Evolutionary conservation across 2,113 vertebrate genomes (phyloP).

Genomic region (Paratilapia polleni): DNA sequence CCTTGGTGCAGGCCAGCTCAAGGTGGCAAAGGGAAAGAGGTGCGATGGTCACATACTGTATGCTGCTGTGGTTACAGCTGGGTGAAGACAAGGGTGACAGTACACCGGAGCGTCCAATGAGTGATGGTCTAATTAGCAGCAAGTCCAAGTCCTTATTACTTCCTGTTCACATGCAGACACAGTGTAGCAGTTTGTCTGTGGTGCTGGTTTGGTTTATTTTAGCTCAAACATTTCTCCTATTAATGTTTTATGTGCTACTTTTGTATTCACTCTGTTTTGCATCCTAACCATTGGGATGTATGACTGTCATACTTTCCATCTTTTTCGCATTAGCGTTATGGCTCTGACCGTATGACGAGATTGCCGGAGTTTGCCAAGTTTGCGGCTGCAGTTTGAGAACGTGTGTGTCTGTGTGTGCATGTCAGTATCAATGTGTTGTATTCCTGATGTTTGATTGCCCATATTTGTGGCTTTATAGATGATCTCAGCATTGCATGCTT

Average conservation of each 20-base stretch:
- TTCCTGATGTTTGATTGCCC: constrained; percentile 60
- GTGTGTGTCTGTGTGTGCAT: constrained; percentile 7
- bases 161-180: constrained; percentile 24
- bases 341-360: constrained; percentile 51
- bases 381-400: constrained; percentile 39
- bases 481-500: constrained; percentile 67
- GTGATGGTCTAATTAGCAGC: constrained; percentile 41
- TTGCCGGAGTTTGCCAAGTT: constrained; percentile 29
- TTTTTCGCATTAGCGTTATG: constrained; percentile 60
- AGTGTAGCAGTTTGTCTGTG: background rate
- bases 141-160: constrained; percentile 21
- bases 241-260: constrained; percentile 32
- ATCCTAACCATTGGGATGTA: constrained; percentile 5
- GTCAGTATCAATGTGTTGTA: constrained; percentile 56
- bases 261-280: constrained; percentile 21
- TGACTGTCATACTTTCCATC: constrained; percentile 66
- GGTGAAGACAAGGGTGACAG: constrained; percentile 1
- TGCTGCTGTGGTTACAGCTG: background rate
- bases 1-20: too few relatives aligned
- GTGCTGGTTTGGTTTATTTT: background rate
- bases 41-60: background rate
- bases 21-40: background rate
- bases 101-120: constrained; percentile 5
- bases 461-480: constrained; percentile 71
- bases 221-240: background rate